A percentile compares a stretch with the other conserved stretches of the same genome.
phyloP scores from a whole-genome alignment of 2,113 vertebrate genomes.

The Boleophthalmus pectinirostris region DNA sequence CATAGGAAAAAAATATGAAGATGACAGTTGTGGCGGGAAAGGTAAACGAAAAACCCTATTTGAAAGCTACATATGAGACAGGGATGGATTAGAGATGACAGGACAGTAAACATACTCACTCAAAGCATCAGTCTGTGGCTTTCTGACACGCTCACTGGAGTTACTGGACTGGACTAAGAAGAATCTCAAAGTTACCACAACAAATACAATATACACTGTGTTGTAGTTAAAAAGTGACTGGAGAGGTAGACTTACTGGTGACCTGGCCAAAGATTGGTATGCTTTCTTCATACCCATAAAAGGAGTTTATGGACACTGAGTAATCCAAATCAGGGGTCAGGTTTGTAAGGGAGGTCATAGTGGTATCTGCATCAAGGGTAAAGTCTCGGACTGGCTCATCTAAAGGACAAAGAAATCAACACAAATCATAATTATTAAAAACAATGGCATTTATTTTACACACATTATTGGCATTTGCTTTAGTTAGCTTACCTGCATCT shows the following conservation, averaged over 20 bases:
- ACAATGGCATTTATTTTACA: neutral
- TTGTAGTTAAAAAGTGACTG: neutral
- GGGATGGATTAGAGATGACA: conserved; percentile 41
- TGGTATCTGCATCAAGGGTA: conserved; percentile 81
- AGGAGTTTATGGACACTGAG: conserved; percentile 89
- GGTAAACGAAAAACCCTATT: conserved; percentile 4
- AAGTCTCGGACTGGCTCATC: conserved; percentile 90
- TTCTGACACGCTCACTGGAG: conserved; percentile 64
- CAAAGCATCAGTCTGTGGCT: conserved; percentile 66
- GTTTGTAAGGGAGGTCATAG: conserved; percentile 85
- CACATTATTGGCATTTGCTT: neutral
- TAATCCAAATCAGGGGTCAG: conserved; percentile 89
- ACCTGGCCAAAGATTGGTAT: conserved; percentile 93
- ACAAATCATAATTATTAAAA: neutral
- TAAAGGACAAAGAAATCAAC: conserved; percentile 57
- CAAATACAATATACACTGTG: neutral
- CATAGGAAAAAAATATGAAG: conserved; percentile 17
- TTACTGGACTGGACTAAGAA: conserved; percentile 81
- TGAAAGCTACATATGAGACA: conserved; percentile 13
- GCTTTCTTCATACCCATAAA: conserved; percentile 87
- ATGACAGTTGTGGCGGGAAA: conserved; percentile 35
- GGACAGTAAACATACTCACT: conserved; percentile 75
- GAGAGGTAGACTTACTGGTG: conserved; percentile 85
- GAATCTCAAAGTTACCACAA: conserved; percentile 52
- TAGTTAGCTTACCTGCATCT: conserved; percentile 82